phyloP scores from a whole-genome alignment of 2,797 vertebrate genomes.

The Malurus splendens region DNA sequence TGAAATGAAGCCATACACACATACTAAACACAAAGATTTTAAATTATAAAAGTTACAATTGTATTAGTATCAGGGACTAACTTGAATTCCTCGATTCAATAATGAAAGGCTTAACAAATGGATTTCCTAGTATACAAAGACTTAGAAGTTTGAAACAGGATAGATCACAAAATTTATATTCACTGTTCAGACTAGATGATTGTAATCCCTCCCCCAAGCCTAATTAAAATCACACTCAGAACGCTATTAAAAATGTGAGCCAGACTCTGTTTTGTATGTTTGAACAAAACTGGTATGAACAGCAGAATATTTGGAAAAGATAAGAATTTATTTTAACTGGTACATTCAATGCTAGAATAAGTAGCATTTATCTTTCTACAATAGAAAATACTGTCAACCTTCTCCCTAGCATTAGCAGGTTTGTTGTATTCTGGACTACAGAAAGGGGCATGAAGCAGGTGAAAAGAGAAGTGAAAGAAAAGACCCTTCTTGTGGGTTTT shows the following conservation, averaged over 20 bases:
- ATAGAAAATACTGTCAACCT: background rate
- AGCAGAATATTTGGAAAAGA: background rate
- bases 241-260: fast-evolving
- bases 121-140: background rate
- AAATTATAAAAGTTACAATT: background rate
- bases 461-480: background rate
- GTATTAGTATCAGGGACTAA: background rate
- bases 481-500: background rate
- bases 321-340: background rate
- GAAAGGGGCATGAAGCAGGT: background rate
- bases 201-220: background rate
- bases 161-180: background rate
- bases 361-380: background rate
- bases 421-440: background rate
- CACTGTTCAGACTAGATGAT: background rate
- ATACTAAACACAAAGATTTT: background rate
- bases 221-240: background rate
- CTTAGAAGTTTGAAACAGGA: background rate
- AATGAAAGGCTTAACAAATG: background rate
- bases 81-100: background rate
- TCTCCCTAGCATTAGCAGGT: background rate
- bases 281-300: background rate
- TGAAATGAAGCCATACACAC: background rate
- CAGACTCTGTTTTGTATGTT: background rate
- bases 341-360: background rate